Evolutionary conservation across 2,113 vertebrate species (phyloP).

Genomic region (Bungarus multicinctus): DNA sequence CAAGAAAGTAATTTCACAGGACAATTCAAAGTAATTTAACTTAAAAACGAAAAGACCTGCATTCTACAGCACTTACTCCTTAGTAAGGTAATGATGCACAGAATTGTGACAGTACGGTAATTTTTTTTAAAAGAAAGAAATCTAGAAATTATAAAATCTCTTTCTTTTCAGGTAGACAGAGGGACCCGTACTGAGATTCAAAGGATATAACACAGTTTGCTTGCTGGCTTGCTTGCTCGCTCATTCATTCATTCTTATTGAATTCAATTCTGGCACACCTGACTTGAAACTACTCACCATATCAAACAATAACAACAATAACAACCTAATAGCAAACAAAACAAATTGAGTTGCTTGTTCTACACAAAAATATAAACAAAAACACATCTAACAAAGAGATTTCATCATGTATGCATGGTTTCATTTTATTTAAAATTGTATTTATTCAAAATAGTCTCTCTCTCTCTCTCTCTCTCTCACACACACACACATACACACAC

Average conservation of each 20-base stretch:
- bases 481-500: too few relatives aligned
- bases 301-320: neutral
- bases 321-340: neutral
- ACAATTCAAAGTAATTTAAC: neutral
- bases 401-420: neutral
- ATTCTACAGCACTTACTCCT: neutral
- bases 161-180: neutral
- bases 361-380: neutral
- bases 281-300: neutral
- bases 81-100: neutral
- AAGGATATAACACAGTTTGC: neutral
- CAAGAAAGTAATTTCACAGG: neutral
- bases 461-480: neutral
- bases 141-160: neutral
- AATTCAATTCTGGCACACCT: neutral
- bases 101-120: neutral
- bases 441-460: neutral
- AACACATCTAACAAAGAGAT: neutral
- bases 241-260: too few relatives aligned
- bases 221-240: neutral
- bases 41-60: neutral
- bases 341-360: neutral
- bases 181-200: neutral
- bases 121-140: neutral
- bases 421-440: neutral